Conservation (phyloP, 2,113 vertebrate genomes). For the Chinchilla lanigera region DNA sequence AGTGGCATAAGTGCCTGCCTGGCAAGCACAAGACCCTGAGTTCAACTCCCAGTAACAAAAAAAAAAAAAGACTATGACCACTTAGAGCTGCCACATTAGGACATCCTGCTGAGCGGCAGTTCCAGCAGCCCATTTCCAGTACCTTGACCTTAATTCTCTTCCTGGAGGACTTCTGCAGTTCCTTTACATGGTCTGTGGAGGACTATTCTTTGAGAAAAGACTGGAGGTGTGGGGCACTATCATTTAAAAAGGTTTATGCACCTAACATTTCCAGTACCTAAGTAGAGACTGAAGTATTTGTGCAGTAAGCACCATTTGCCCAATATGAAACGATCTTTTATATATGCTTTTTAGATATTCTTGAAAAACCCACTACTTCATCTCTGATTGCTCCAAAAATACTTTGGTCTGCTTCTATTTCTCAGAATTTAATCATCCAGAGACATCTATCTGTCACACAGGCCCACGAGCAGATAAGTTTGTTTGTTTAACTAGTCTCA, state of each 20-base stretch:
- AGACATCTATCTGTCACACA: slow-evolving; percentile 40
- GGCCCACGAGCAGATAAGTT: not conserved
- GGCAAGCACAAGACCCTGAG: too few relatives aligned
- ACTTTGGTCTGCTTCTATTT: slow-evolving; percentile 53
- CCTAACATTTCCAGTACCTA: not conserved
- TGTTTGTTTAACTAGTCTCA: not conserved
- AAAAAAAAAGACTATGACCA: not conserved
- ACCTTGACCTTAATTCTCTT: not conserved
- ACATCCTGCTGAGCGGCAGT: not conserved
- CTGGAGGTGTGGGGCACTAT: not conserved
- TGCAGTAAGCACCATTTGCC: not conserved
- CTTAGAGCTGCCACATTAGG: not conserved
- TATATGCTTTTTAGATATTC: not conserved
- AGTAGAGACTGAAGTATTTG: not conserved
- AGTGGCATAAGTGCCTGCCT: too few relatives aligned
- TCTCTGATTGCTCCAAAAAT: slow-evolving; percentile 45
- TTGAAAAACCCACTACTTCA: slow-evolving; percentile 35
- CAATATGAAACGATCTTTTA: slow-evolving; percentile 54
- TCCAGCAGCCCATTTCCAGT: not conserved
- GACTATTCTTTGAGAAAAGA: not conserved
- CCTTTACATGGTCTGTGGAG: not conserved
- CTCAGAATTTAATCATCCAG: slow-evolving; percentile 61
- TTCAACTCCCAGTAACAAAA: too few relatives aligned
- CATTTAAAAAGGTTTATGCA: slow-evolving; percentile 7
- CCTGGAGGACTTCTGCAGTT: not conserved